phyloP scores from a whole-genome alignment of 2,113 vertebrate species.

The Lynx canadensis region DNA sequence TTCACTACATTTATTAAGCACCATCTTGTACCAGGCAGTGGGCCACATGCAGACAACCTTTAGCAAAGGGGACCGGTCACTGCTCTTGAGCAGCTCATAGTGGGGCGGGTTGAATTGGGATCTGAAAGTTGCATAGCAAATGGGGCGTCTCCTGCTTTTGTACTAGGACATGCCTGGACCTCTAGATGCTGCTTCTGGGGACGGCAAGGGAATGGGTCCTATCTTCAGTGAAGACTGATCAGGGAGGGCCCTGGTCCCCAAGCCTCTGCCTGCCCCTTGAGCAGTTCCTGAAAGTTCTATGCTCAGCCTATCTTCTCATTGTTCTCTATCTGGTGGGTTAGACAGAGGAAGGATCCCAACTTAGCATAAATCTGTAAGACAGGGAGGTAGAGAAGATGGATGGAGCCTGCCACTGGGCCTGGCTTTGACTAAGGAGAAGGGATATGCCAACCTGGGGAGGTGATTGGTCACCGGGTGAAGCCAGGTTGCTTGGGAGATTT shows the following conservation, averaged over 20 bases:
- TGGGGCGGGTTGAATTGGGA: background rate
- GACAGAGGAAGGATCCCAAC: background rate
- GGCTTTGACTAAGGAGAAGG: background rate
- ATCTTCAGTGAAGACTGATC: background rate
- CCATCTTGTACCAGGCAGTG: background rate
- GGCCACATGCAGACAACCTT: no score
- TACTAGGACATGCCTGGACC: background rate
- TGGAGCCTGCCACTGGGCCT: fast-evolving
- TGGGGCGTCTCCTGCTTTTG: background rate
- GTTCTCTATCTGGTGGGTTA: background rate
- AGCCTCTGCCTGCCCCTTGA: background rate
- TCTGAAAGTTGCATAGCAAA: background rate
- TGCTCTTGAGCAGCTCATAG: background rate
- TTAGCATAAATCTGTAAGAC: background rate
- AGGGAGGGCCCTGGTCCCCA: background rate
- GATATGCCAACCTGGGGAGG: background rate
- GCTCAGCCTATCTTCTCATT: background rate
- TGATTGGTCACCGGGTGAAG: background rate
- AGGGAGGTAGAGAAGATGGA: background rate
- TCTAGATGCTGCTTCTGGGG: background rate
- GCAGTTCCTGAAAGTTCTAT: background rate
- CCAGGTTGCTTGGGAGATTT: background rate
- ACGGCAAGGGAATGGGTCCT: no score
- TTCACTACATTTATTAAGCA: background rate
- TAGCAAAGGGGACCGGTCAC: fast-evolving